Evolutionary conservation across 2,797 vertebrate species (phyloP).

Genomic region (Lophius americanus): DNA sequence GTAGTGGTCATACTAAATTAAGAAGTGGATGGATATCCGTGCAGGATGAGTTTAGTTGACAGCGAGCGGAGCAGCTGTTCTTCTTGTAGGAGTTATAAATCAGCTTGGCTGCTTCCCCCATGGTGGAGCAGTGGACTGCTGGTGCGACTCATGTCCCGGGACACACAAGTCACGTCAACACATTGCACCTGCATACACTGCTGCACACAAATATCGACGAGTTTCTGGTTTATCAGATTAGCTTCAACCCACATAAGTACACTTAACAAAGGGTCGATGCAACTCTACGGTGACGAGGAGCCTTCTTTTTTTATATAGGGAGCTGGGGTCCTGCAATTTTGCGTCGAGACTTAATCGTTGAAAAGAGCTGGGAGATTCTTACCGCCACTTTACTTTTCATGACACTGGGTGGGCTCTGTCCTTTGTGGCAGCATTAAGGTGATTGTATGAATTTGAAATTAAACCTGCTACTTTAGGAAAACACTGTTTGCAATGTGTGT

Average conservation of each 20-base stretch:
- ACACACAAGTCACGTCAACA: constrained; percentile 39
- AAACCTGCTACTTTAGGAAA: too few species aligned
- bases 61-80: constrained; percentile 76
- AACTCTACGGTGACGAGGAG: too few species aligned
- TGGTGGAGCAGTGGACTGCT: constrained; percentile 26
- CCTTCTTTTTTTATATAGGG: too few species aligned
- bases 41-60: constrained; percentile 70
- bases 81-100: constrained; percentile 76
- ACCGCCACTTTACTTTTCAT: too few species aligned
- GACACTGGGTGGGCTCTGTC: too few species aligned
- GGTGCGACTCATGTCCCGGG: constrained; percentile 22
- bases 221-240: background rate
- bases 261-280: too few species aligned
- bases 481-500: too few species aligned
- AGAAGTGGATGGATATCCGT: constrained; percentile 70
- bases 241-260: background rate
- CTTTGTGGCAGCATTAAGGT: too few species aligned
- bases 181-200: constrained; percentile 44
- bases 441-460: too few species aligned
- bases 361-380: too few species aligned
- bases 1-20: constrained; percentile 77
- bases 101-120: constrained; percentile 59
- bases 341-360: too few species aligned
- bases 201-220: background rate
- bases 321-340: too few species aligned